A percentile compares a stretch with the other conserved stretches of the same genome.
These are phyloP conservation scores for Holacanthus passer DNA, from an alignment of 2,113 vertebrate species.

Conservation along the genomic window DNA sequence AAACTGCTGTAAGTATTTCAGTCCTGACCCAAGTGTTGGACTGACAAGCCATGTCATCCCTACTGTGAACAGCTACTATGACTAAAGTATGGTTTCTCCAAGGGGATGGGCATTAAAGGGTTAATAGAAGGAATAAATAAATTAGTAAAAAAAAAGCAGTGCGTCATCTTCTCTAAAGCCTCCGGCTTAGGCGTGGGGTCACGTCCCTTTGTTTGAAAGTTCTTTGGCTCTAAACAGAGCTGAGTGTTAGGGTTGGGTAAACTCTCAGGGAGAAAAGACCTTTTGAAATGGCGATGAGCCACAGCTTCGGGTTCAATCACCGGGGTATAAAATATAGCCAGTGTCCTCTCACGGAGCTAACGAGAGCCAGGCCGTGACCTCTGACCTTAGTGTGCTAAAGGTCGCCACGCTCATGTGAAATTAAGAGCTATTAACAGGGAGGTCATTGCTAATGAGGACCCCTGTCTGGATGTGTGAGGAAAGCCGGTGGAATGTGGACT, in stretches of 20 bases:
- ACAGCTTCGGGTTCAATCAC: constrained; percentile 69
- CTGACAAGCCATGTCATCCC: neutral
- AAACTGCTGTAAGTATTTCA: neutral
- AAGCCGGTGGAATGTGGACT: constrained; percentile 67
- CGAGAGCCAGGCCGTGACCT: constrained; percentile 72
- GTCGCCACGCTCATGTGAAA: constrained; percentile 77
- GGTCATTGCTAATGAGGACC: constrained; percentile 82
- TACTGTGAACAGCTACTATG: neutral
- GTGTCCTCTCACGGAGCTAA: constrained; percentile 77
- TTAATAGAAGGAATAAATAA: constrained; percentile 54
- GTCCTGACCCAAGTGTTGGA: neutral
- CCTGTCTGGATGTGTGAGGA: constrained; percentile 56
- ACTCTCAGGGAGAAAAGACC: constrained; percentile 67
- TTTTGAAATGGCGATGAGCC: constrained; percentile 64
- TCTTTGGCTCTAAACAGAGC: constrained; percentile 58
- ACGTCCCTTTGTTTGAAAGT: constrained; percentile 13
- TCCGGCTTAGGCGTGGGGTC: constrained; percentile 54
- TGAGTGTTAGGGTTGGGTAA: constrained; percentile 82
- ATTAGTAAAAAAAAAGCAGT: constrained; percentile 13
- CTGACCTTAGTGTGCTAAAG: constrained; percentile 62
- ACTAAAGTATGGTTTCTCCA: neutral
- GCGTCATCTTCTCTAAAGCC: constrained; percentile 32
- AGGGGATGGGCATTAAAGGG: constrained; percentile 31
- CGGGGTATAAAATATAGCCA: constrained; percentile 61
- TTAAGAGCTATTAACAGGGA: constrained; percentile 76